Evolutionary conservation across 2,888 invertebrate species (phyloP).

Genomic region (Lymantria dispar): DNA sequence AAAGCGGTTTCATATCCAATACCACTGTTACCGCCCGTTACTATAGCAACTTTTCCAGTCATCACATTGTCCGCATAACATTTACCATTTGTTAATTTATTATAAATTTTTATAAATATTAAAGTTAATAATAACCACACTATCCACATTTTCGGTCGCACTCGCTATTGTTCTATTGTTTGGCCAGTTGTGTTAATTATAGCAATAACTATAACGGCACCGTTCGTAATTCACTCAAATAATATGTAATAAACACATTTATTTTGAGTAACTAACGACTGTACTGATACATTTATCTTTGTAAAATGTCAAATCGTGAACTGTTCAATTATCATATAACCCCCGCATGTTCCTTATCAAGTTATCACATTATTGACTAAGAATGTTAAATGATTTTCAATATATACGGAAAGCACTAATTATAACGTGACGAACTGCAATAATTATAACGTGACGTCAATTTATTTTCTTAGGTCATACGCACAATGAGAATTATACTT

Average conservation of each 20-base stretch:
- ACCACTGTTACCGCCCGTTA: conserved; percentile 93
- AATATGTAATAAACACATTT: conserved; percentile 1
- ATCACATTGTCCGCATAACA: conserved; percentile 64
- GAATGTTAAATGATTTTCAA: conserved; percentile 2
- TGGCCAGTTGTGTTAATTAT: neutral
- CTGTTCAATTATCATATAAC: conserved; percentile 23
- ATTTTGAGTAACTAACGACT: conserved; percentile 7
- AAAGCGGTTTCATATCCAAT: conserved; percentile 90
- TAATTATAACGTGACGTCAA: too few relatives aligned
- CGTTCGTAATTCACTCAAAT: neutral
- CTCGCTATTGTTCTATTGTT: neutral
- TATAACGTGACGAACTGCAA: too few relatives aligned
- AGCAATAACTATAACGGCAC: neutral
- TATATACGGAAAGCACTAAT: neutral
- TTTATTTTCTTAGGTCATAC: too few relatives aligned
- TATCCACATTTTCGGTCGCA: conserved; percentile 45
- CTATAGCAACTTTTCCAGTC: conserved; percentile 85
- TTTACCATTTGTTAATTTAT: conserved; percentile 61
- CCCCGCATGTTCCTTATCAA: conserved; percentile 23
- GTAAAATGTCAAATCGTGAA: conserved; percentile 28
- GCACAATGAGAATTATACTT: too few relatives aligned
- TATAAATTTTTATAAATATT: conserved; percentile 56
- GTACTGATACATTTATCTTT: conserved; percentile 30
- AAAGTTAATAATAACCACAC: conserved; percentile 50
- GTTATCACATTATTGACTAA: conserved; percentile 8